Evolutionary conservation across 2,113 vertebrate genomes (phyloP).

Genomic region (Nannospalax galili): DNA sequence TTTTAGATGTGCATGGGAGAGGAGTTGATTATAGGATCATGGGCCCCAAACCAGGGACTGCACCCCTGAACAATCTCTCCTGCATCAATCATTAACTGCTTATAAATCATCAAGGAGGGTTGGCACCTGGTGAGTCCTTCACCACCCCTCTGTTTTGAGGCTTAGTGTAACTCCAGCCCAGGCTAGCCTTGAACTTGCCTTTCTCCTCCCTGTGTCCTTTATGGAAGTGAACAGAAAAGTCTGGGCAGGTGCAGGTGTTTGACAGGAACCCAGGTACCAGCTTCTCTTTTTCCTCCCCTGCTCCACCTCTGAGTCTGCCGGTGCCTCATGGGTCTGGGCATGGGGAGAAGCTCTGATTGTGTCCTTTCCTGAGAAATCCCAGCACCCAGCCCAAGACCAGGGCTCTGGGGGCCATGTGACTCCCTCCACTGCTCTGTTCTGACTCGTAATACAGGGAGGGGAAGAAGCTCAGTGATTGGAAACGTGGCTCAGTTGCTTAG

Average conservation of each 20-base stretch:
- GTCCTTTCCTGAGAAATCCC: background rate
- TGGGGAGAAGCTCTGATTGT: background rate
- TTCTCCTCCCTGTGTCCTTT: background rate
- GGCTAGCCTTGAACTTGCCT: background rate
- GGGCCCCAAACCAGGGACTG: background rate
- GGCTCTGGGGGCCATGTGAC: background rate
- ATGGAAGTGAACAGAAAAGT: background rate
- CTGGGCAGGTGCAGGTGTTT: background rate
- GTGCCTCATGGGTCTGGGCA: too few relatives aligned
- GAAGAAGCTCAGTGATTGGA: background rate
- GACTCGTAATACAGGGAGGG: rapidly evolving
- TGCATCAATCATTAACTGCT: too few relatives aligned
- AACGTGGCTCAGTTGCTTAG: background rate
- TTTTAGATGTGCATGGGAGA: background rate
- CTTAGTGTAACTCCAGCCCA: background rate
- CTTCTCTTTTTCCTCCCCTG: background rate
- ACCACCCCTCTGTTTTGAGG: background rate
- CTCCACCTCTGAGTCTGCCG: background rate
- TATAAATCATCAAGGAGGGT: background rate
- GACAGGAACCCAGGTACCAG: background rate
- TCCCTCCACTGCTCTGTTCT: background rate
- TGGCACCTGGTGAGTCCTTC: background rate
- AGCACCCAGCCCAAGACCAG: background rate
- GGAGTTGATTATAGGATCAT: background rate
- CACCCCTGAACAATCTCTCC: background rate